A percentile compares a stretch with the other conserved stretches of the same genome.
These are phyloP conservation scores for Drosophila mimetica DNA, from an alignment of 2,888 invertebrate species.

Conservation along the genomic window DNA sequence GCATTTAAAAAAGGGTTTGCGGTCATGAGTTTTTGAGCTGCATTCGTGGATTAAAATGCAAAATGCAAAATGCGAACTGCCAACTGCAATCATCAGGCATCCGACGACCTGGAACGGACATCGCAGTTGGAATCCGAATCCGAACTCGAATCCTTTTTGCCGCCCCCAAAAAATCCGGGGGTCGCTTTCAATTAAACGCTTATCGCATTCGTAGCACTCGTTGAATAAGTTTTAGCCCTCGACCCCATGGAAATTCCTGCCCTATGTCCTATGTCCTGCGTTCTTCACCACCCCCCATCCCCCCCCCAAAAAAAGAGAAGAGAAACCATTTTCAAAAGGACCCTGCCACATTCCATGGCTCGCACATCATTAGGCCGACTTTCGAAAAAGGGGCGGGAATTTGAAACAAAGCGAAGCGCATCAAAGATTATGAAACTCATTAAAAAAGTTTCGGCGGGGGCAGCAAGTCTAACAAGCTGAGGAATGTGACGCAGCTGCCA, in stretches of 20 bases:
- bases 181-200: conserved; percentile 74
- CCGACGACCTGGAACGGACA: conserved; percentile 38
- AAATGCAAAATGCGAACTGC: conserved; percentile 27
- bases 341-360: conserved; percentile 37
- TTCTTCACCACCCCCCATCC: background rate
- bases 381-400: background rate
- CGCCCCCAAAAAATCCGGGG: conserved; percentile 7
- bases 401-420: conserved; percentile 55
- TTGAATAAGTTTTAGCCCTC: conserved; percentile 24
- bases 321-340: conserved; percentile 38
- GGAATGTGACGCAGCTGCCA: conserved; percentile 39
- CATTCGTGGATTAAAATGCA: conserved; percentile 24
- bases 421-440: conserved; percentile 75
- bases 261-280: conserved; percentile 1
- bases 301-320: conserved; percentile 1
- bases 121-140: conserved; percentile 18
- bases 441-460: conserved; percentile 69
- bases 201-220: conserved; percentile 65
- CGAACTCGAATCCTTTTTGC: conserved; percentile 6
- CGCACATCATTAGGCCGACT: conserved; percentile 48
- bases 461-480: conserved; percentile 53
- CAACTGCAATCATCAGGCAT: conserved; percentile 22
- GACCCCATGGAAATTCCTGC: background rate
- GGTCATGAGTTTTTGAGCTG: conserved; percentile 18
- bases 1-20: conserved; percentile 2